Evolutionary conservation across 2,797 vertebrate genomes (phyloP), one percentile per base, ranked within the genome.

Genomic region (Brachyalestes nurse): DNA sequence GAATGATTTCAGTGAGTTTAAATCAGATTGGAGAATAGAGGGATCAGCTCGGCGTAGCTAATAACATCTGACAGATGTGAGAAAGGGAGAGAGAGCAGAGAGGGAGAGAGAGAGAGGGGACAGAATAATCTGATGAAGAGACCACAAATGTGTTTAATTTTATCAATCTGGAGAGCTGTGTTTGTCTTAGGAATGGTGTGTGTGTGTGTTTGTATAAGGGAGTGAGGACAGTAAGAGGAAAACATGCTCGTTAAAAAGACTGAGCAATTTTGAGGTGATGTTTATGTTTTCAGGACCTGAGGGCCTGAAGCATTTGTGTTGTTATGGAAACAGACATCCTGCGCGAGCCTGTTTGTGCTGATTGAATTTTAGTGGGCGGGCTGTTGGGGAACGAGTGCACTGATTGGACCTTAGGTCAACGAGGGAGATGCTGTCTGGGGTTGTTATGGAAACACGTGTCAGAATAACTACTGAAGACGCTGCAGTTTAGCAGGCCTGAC

Each of bases 321-420:
- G 79, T 78, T 80, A 85, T 82, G 82, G 80, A 85, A 80, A 77
- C 77, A 69, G 57, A 78, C 66, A 53, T 60, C 75, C 57, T 80
- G 61, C 71, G 51, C 51, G 23, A 78, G 45, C 69, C 21, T 80
- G 72, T 70, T 69, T 79, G 72, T 58, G 17, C 51, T 78, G 78
- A 80, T 42, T 40, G 49, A 23, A 51, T 78, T 70, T 64, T 76
- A 70, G 47, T 23, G 28, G 21, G 23, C 75, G 34, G 73, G 49
- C 12, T 21, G 0, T 34, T 42, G 16, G 7, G 1, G 23, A 17
- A 7, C 5, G 38, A 40, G 57, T 12, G 66, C 64, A 23, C 42
- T 67, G 65, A 57, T 10, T 62, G 61, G 79, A 9, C 21, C 6
- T 66, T 19, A 75, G 12, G 47, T 83, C 72, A 79, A 53, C 5